Evolutionary conservation across 2,888 invertebrate genomes (phyloP).

Genomic region (Lymantria dispar): DNA sequence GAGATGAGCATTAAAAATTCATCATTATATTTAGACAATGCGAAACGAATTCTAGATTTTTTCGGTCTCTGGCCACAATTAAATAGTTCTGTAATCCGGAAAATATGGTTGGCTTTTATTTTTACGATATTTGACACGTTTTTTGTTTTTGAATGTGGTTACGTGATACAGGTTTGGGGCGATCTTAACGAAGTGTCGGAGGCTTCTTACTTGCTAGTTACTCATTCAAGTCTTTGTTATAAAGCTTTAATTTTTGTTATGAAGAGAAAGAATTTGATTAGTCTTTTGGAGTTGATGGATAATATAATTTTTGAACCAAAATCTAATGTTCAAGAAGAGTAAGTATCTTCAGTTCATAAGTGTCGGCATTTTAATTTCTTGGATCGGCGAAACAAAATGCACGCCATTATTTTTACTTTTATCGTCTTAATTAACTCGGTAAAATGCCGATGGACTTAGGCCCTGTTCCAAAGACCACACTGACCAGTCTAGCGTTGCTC

Average conservation of each 20-base stretch:
- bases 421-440: too few species aligned
- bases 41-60: not conserved
- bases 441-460: too few species aligned
- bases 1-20: not conserved
- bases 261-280: conserved; percentile 47
- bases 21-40: not conserved
- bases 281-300: conserved; percentile 54
- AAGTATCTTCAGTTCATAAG: conserved; percentile 20
- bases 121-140: conserved; percentile 60
- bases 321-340: conserved; percentile 52
- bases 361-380: too few species aligned
- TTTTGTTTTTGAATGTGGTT: conserved; percentile 52
- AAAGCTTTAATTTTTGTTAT: conserved; percentile 21
- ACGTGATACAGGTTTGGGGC: not conserved
- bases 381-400: too few species aligned
- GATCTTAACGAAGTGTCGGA: not conserved
- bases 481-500: too few species aligned
- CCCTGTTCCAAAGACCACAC: too few species aligned
- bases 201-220: not conserved
- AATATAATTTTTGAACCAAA: conserved; percentile 55
- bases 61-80: not conserved
- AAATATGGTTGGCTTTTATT: conserved; percentile 50
- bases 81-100: not conserved
- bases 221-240: not conserved
- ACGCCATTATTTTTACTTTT: too few species aligned